These are phyloP conservation scores for Osmerus mordax DNA, from an alignment of 2,113 vertebrate species.

Conservation along the genomic window DNA sequence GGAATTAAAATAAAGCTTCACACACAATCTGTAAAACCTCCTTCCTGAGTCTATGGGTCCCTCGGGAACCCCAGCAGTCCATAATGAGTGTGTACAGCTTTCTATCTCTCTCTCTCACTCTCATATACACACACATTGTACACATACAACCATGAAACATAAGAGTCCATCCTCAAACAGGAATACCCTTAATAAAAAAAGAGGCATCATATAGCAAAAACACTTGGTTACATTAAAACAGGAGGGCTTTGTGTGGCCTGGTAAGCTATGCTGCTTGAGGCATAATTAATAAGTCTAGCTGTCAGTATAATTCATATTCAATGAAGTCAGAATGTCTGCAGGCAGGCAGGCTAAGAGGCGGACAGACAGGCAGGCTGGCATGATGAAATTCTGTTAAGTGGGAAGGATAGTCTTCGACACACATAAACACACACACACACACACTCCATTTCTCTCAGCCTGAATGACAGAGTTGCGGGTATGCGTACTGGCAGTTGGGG, in stretches of 20 bases:
- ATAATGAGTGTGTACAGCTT: conserved; percentile 28
- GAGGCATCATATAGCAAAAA: conserved; percentile 32
- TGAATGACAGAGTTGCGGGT: conserved; percentile 58
- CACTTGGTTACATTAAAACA: conserved; percentile 36
- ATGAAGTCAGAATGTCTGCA: conserved; percentile 49
- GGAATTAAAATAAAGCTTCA: conserved; percentile 25
- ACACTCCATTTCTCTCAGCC: conserved; percentile 53
- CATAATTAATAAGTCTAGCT: conserved; percentile 44
- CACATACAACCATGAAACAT: not conserved
- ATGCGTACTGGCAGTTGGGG: conserved; percentile 61
- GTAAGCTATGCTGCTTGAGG: conserved; percentile 32
- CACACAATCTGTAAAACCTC: conserved; percentile 16
- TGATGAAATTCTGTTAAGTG: conserved; percentile 15
- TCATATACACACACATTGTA: not conserved
- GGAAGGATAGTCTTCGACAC: conserved; percentile 29
- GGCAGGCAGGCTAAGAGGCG: not conserved
- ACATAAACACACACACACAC: conserved; percentile 23
- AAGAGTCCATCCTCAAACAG: conserved; percentile 3
- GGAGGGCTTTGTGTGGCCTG: conserved; percentile 31
- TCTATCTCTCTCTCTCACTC: conserved; percentile 7
- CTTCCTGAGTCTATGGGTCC: conserved; percentile 16
- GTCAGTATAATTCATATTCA: conserved; percentile 54
- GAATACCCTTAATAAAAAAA: conserved; percentile 36
- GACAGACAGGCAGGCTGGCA: not conserved
- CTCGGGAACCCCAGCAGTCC: conserved; percentile 23